Conservation (phyloP, 2,888 invertebrate genomes). For the Halictus ligatus region DNA sequence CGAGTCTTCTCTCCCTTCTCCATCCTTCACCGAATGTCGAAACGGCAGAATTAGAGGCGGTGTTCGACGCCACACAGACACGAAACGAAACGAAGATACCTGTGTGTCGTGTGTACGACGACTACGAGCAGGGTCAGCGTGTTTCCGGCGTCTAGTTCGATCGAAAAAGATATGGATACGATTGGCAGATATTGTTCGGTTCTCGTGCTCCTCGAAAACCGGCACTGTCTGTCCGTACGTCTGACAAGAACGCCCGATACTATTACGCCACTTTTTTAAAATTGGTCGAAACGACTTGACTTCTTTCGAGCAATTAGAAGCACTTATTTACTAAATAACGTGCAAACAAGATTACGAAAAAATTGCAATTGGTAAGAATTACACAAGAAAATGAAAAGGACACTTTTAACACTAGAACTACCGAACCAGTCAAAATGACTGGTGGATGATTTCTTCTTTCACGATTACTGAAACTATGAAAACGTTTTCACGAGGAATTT, state of each 20-base stretch:
- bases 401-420: too few species aligned
- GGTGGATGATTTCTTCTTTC: too few species aligned
- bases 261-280: too few species aligned
- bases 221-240: slow-evolving; percentile 37
- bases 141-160: slow-evolving; percentile 48
- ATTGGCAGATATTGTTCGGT: slow-evolving; percentile 74
- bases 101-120: slow-evolving; percentile 29
- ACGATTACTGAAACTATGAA: too few species aligned
- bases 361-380: too few species aligned
- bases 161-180: slow-evolving; percentile 74
- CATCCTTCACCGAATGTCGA: slow-evolving; percentile 19
- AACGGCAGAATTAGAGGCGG: slow-evolving; percentile 11
- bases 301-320: too few species aligned
- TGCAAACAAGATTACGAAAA: too few species aligned
- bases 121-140: slow-evolving; percentile 36
- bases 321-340: too few species aligned
- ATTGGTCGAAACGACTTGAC: too few species aligned
- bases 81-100: background rate
- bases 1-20: background rate
- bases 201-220: slow-evolving; percentile 54
- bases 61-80: slow-evolving; percentile 23
- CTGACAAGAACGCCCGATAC: slow-evolving; percentile 39
- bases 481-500: too few species aligned
- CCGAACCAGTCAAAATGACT: too few species aligned
- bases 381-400: too few species aligned